Conservation (phyloP, 2,113 vertebrate species). For the Myotis lucifugus region DNA sequence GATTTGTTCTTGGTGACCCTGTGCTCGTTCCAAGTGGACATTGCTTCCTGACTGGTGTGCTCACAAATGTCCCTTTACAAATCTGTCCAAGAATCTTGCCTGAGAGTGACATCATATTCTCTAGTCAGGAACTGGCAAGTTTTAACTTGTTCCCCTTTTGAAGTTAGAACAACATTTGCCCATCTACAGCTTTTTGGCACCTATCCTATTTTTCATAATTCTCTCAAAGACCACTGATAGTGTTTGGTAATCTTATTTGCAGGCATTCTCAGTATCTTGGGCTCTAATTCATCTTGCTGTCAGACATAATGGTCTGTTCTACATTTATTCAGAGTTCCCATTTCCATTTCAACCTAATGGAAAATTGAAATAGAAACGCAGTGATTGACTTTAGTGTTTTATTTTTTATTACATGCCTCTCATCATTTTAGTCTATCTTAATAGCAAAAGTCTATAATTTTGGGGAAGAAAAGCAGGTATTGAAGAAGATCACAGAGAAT, state of each 20-base stretch:
- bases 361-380: slow-evolving; percentile 40
- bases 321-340: slow-evolving; percentile 6
- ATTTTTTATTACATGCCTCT: background rate
- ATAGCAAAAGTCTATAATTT: background rate
- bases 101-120: slow-evolving; percentile 10
- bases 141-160: background rate
- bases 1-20: slow-evolving; percentile 23
- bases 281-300: slow-evolving; percentile 3
- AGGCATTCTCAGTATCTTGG: background rate
- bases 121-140: background rate
- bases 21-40: background rate
- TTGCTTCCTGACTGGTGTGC: background rate
- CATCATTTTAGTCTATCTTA: slow-evolving; percentile 48
- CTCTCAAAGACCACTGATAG: slow-evolving; percentile 21
- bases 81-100: background rate
- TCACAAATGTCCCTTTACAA: background rate
- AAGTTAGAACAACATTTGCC: slow-evolving; percentile 21
- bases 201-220: background rate
- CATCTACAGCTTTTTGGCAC: slow-evolving; percentile 11
- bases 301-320: slow-evolving; percentile 32
- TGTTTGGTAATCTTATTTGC: slow-evolving; percentile 9
- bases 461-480: background rate
- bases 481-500: background rate
- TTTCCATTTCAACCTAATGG: slow-evolving; percentile 52
- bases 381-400: slow-evolving; percentile 11